Evolutionary conservation across 2,113 vertebrate genomes (phyloP).

Genomic region (Oostethus manadensis): DNA sequence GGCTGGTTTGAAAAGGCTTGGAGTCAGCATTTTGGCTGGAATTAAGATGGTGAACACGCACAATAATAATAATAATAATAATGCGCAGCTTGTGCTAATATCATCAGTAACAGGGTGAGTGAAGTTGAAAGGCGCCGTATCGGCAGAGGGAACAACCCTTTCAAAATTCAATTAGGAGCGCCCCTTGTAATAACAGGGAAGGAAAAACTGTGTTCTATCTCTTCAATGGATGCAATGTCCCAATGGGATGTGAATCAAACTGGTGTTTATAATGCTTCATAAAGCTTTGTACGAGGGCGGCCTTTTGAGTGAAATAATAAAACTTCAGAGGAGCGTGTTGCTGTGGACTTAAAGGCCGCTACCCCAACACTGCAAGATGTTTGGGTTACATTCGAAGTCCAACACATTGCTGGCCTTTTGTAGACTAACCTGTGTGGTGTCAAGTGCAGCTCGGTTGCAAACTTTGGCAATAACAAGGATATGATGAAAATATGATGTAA

Average conservation of each 20-base stretch:
- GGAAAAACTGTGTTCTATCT: constrained; percentile 33
- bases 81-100: constrained; percentile 12
- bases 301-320: constrained; percentile 53
- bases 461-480: too few relatives aligned
- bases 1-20: too few relatives aligned
- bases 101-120: constrained; percentile 13
- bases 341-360: background rate
- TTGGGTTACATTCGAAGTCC: background rate
- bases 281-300: constrained; percentile 53
- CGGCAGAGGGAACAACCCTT: constrained; percentile 29
- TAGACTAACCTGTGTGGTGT: too few relatives aligned
- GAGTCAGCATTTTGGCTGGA: too few relatives aligned
- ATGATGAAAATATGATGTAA: too few relatives aligned
- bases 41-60: background rate
- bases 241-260: constrained; percentile 58
- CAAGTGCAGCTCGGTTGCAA: too few relatives aligned
- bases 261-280: constrained; percentile 66
- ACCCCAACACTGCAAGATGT: constrained; percentile 1
- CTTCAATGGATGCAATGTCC: constrained; percentile 31
- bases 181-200: constrained; percentile 35
- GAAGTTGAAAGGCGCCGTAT: constrained; percentile 32
- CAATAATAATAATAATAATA: too few relatives aligned
- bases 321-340: constrained; percentile 14
- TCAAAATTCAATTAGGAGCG: constrained; percentile 54
- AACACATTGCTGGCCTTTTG: too few relatives aligned